These are phyloP conservation scores for Bryconaethiops microstoma DNA, from an alignment of 2,797 vertebrate genomes.

Conservation along the genomic window DNA sequence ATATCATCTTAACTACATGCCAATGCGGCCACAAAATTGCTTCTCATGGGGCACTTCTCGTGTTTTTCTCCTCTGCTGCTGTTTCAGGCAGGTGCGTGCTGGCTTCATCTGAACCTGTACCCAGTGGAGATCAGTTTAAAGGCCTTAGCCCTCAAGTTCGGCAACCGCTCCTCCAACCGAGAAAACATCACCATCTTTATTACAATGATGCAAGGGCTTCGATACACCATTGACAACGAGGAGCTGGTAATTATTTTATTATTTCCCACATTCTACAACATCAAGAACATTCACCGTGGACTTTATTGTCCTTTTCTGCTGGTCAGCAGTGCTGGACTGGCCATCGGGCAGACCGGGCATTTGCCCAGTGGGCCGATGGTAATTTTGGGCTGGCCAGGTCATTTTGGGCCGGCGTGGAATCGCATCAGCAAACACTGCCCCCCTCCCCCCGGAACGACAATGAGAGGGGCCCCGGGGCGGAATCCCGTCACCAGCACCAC, in stretches of 20 bases:
- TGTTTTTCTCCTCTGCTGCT: conserved; percentile 22
- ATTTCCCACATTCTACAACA: not conserved
- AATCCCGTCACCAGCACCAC: too few relatives aligned
- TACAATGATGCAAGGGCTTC: conserved; percentile 79
- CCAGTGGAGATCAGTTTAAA: conserved; percentile 79
- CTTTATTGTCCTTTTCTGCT: not conserved
- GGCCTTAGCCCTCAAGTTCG: conserved; percentile 75
- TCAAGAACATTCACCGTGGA: not conserved
- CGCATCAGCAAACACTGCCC: too few relatives aligned
- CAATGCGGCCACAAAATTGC: conserved; percentile 14
- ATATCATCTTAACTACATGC: conserved; percentile 4
- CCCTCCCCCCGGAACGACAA: too few relatives aligned
- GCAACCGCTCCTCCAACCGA: conserved; percentile 77
- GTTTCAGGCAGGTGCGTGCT: conserved; percentile 74
- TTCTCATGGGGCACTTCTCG: not conserved
- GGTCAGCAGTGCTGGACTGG: too few relatives aligned
- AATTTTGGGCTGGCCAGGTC: too few relatives aligned
- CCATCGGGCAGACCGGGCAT: too few relatives aligned
- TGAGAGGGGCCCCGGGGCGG: too few relatives aligned
- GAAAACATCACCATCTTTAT: conserved; percentile 78
- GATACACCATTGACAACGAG: conserved; percentile 75
- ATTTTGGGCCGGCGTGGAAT: too few relatives aligned
- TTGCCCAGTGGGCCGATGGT: too few relatives aligned
- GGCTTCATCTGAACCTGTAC: conserved; percentile 80
- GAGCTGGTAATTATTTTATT: conserved; percentile 71